phyloP scores from a whole-genome alignment of 2,888 invertebrate species.

The Chrysodeixis includens region DNA sequence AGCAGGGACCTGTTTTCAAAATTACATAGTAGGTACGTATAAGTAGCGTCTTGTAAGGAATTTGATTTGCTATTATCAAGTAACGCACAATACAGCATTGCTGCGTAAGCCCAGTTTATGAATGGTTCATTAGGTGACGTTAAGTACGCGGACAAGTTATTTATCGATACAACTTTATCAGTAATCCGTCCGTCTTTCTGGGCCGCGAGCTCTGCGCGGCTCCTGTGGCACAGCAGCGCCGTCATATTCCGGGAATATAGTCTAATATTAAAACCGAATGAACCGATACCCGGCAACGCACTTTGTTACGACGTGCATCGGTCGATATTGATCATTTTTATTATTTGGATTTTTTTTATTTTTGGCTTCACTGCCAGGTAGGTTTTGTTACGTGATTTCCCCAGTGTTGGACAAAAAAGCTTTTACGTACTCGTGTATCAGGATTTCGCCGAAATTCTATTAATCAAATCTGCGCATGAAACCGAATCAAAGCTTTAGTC shows the following conservation, averaged over 20 bases:
- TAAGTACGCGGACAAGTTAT: conserved; percentile 7
- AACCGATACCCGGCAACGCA: conserved; percentile 24
- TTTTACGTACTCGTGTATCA: no score
- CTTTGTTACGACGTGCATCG: conserved; percentile 14
- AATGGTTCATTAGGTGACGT: background rate
- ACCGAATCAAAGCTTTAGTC: no score
- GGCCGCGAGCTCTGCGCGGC: conserved; percentile 7
- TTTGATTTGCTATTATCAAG: background rate
- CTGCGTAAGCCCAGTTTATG: background rate
- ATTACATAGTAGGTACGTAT: background rate
- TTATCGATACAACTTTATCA: conserved; percentile 26
- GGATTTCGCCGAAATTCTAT: no score
- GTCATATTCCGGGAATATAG: conserved; percentile 67
- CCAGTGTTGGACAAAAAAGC: no score
- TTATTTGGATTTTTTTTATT: background rate
- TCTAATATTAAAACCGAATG: conserved; percentile 70
- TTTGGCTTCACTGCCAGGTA: background rate
- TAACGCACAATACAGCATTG: background rate
- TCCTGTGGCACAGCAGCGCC: conserved; percentile 11
- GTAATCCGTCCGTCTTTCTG: conserved; percentile 19
- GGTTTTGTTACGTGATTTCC: no score
- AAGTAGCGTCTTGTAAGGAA: background rate
- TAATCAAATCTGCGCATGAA: no score
- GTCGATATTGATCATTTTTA: background rate
- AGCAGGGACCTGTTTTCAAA: background rate